Conservation (phyloP, 2,888 invertebrate species). For the Achlya flavicornis region DNA sequence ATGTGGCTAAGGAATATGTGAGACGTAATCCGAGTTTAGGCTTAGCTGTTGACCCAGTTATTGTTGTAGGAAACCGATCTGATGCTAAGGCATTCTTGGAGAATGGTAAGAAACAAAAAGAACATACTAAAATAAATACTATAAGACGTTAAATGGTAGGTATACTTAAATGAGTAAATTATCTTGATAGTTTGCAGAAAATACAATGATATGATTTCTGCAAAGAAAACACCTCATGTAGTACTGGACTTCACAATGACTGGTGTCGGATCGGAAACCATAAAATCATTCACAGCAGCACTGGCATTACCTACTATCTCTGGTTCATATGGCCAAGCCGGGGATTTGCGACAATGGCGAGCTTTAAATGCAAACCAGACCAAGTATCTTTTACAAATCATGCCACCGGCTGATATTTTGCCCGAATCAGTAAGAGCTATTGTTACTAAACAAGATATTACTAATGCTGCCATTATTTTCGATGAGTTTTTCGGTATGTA, state of each 20-base stretch:
- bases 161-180: slow-evolving; percentile 11
- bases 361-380: slow-evolving; percentile 87
- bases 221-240: slow-evolving; percentile 89
- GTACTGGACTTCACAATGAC: slow-evolving; percentile 92
- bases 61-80: slow-evolving; percentile 87
- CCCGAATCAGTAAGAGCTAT: slow-evolving; percentile 93
- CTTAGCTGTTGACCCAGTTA: slow-evolving; percentile 84
- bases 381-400: slow-evolving; percentile 91
- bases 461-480: slow-evolving; percentile 95
- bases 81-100: slow-evolving; percentile 89
- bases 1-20: slow-evolving; percentile 88
- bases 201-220: slow-evolving; percentile 86
- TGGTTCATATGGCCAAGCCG: slow-evolving; percentile 93
- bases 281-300: slow-evolving; percentile 92
- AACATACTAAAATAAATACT: not conserved
- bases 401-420: slow-evolving; percentile 93
- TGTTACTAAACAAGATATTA: slow-evolving; percentile 92
- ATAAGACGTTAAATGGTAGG: not conserved
- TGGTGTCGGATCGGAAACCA: slow-evolving; percentile 92
- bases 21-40: slow-evolving; percentile 88
- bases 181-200: slow-evolving; percentile 87
- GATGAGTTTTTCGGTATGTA: slow-evolving; percentile 92
- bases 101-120: slow-evolving; percentile 83
- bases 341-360: slow-evolving; percentile 93
- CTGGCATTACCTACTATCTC: slow-evolving; percentile 92